Percentiles rank a stretch among this genome's conserved stretches.
Conservation (phyloP, 2,113 vertebrate species). For the Tupaia tana region DNA sequence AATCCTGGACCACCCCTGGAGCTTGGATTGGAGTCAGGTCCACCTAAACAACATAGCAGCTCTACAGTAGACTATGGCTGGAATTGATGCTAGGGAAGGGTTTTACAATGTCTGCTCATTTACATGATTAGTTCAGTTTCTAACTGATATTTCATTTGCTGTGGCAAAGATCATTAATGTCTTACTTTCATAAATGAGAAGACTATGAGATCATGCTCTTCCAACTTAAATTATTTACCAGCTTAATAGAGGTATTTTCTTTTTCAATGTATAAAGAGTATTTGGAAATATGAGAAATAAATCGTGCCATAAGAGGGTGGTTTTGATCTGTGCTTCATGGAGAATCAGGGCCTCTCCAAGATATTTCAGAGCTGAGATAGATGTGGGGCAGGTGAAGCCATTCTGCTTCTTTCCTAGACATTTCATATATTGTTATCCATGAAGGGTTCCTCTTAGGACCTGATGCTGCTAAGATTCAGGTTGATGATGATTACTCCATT, state of each 20-base stretch:
- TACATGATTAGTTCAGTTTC: not conserved
- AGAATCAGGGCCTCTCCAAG: not conserved
- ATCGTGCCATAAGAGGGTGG: not conserved
- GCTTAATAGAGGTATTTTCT: not conserved
- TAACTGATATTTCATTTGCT: not conserved
- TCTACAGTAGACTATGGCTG: not conserved
- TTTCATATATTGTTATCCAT: not conserved
- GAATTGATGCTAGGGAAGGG: not conserved
- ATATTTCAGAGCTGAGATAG: not conserved
- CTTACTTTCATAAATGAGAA: slow-evolving; percentile 17
- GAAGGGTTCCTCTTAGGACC: not conserved
- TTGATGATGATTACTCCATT: not conserved
- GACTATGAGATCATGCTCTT: not conserved
- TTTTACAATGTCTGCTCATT: not conserved
- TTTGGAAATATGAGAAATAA: not conserved
- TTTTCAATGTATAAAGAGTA: not conserved
- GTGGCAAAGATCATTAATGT: not conserved
- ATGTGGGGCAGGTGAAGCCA: no score
- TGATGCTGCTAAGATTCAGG: not conserved
- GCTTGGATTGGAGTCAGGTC: not conserved
- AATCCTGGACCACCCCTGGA: not conserved
- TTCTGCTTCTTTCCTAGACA: not conserved
- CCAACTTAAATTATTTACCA: not conserved
- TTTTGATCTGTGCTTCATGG: not conserved
- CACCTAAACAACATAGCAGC: not conserved